These are phyloP conservation scores for Pentalonia nigronervosa DNA, from an alignment of 1,140 invertebrate genomes.

Conservation along the genomic window DNA sequence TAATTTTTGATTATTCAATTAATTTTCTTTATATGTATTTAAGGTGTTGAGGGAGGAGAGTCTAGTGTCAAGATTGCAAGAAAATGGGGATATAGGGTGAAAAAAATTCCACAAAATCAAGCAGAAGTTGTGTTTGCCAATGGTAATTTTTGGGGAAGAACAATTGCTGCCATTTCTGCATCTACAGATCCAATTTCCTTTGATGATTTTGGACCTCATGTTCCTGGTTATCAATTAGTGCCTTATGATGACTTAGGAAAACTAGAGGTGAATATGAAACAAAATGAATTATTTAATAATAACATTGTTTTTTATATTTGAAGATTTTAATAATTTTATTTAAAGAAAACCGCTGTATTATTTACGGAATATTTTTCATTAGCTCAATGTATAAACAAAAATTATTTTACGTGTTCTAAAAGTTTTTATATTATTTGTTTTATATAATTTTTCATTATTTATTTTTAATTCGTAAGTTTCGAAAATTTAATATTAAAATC, in stretches of 20 bases:
- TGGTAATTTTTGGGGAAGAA: conserved; percentile 85
- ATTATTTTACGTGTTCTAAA: background rate
- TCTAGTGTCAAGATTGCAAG: conserved; percentile 78
- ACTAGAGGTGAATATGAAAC: conserved; percentile 68
- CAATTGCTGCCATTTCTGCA: conserved; percentile 78
- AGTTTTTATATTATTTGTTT: background rate
- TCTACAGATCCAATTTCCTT: conserved; percentile 77
- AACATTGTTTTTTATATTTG: background rate
- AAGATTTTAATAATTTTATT: background rate
- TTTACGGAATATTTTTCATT: background rate
- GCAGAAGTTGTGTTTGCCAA: conserved; percentile 79
- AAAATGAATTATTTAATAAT: background rate
- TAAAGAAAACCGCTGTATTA: background rate
- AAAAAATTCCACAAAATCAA: conserved; percentile 75
- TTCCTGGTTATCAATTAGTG: conserved; percentile 77
- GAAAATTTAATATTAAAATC: background rate
- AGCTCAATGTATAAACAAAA: background rate
- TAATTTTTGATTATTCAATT: background rate
- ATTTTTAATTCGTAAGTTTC: background rate
- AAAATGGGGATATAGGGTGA: conserved; percentile 82
- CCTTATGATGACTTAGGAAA: conserved; percentile 76
- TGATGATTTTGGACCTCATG: conserved; percentile 79
- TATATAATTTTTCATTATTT: background rate
- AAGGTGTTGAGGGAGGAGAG: conserved; percentile 83
- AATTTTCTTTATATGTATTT: background rate